Evolutionary conservation across 1,140 invertebrate genomes (phyloP), one percentile per base, ranked within the genome.

Genomic region (Achatina immaculata): DNA sequence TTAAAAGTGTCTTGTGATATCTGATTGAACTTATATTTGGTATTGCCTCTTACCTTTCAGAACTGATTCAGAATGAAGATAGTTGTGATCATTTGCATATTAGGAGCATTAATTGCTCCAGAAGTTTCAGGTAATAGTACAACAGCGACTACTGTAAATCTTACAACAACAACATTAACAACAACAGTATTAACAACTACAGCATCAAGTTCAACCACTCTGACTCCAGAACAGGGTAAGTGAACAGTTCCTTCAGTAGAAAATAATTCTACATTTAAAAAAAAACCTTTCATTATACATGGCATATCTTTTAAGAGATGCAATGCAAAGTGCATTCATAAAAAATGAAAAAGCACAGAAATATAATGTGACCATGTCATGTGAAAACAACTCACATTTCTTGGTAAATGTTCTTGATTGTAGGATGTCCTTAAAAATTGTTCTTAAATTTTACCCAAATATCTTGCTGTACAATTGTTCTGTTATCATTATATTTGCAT

Each of bases 191-290:
- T 28, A 9, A 4, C 40, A 45, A 74, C 21, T 74, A 21, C 72
- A 55, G 51, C 72, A 9, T 28, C 40, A 45, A 74, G 40, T 74
- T 11, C 72, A 55, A 74, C 72, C 9, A 74, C 72, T 24, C 45
- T 74, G 48, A 31, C 72, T 19, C 72, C 72, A 14, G 48, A 74
- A 43, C n/a, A 74, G 19, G 43, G 72, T 51, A 36, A 68, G 14
- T 14, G 14, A 68, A n/a, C n/a, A n/a, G n/a, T n/a, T n/a, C n/a
- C n/a, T n/a, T n/a, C n/a, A n/a, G n/a, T n/a, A n/a, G n/a, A n/a
- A n/a, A n/a, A n/a, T n/a, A n/a, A n/a, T n/a, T n/a, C n/a, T n/a
- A n/a, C n/a, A n/a, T n/a, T n/a, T n/a, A n/a, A n/a, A n/a, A n/a
- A n/a, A n/a, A n/a, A n/a, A n/a, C n/a, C n/a, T n/a, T n/a, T n/a